Base-by-base conservation (phyloP, 2,888 invertebrate genomes). In the Cryptosula pallasiana region DNA sequence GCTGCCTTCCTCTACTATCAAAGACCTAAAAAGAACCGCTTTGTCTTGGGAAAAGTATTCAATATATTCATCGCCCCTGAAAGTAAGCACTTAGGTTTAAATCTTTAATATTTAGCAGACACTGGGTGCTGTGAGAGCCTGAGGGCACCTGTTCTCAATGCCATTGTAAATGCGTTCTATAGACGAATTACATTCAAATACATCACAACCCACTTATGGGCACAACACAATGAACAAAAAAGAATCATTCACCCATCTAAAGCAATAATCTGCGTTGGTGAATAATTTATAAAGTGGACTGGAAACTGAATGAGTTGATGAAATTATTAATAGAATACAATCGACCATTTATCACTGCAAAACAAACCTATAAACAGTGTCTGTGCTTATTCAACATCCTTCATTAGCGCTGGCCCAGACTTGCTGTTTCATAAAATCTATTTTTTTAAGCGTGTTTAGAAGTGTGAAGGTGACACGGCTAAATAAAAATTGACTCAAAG, bases 71-170 rank as follows among this genome's bases (percentile, higher is more conserved):
- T 32, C 9, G 63, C 13, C 63, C 13, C 63, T 32, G 32, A 63
- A 63, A 63, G 32, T 63, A 63, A 63, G 63, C 63, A 63, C 63
- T 63, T 63, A 63, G 29, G 13, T 63, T 63, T 27, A 63, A 63
- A 63, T 63, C 63, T 63, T 45, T 63, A 63, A 63, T 63, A 63
- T 32, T 63, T 27, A 63, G 32, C 63, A 63, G 63, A 27, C 63
- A 63, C 32, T 27, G 5, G 32, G 63, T 32, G 63, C 63, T 63
- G 34, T 34, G 29, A 27, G 25, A 5, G 32, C 63, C 63, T 63
- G 63, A 63, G 63, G 63, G 63, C 32, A 63, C 45, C 45, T 45
- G 45, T 20, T 5, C 45, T 45, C 45, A 45, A 45, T 45, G 45
- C 45, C 45, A 45, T 45, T 45, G 45, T 45, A 45, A 45, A 45